A percentile compares a stretch with the other conserved stretches of the same genome.
Conservation (phyloP, 2,888 invertebrate species). For the Synergus japonicus region DNA sequence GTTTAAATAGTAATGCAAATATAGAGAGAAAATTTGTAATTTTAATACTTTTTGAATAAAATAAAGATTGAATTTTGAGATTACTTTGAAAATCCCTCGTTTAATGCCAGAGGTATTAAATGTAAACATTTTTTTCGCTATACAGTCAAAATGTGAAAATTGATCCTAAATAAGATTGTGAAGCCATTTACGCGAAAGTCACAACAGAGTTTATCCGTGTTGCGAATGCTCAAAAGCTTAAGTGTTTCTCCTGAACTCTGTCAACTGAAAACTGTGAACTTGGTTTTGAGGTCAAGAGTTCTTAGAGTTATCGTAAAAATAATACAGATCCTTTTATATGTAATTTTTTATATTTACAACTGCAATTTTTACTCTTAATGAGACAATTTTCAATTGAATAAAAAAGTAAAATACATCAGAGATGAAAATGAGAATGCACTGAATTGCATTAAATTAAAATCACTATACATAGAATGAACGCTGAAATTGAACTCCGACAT, state of each 20-base stretch:
- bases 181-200: not conserved
- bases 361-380: too few relatives aligned
- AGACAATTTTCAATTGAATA: not conserved
- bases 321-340: not conserved
- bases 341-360: not conserved
- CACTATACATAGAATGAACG: too few relatives aligned
- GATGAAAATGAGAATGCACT: too few relatives aligned
- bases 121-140: not conserved
- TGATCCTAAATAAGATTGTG: not conserved
- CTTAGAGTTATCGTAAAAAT: not conserved
- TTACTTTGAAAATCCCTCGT: too few relatives aligned
- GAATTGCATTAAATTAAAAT: too few relatives aligned
- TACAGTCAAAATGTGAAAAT: not conserved
- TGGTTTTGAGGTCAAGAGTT: constrained; percentile 1
- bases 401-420: too few relatives aligned
- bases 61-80: too few relatives aligned
- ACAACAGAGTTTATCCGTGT: not conserved
- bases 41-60: too few relatives aligned
- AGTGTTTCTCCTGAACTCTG: not conserved
- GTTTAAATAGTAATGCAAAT: too few relatives aligned
- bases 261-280: constrained; percentile 1
- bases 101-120: not conserved
- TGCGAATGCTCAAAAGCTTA: constrained; percentile 5
- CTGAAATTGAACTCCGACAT: too few relatives aligned
- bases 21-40: too few relatives aligned